Conservation (phyloP, 2,113 vertebrate species). For the Lophura nycthemera region DNA sequence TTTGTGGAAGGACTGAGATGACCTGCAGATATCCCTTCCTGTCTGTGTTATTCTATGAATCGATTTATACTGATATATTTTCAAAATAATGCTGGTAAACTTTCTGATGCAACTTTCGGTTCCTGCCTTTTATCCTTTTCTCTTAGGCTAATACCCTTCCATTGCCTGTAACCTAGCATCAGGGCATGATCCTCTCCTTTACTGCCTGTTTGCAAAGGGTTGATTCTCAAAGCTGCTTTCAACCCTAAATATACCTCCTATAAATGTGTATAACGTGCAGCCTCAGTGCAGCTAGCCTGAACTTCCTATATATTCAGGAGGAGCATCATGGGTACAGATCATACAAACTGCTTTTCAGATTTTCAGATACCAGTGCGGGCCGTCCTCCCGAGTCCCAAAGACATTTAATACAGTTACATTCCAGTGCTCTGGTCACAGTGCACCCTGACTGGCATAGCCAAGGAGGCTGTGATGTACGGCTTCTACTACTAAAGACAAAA, state of each 20-base stretch:
- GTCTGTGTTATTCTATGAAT: background rate
- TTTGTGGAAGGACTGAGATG: background rate
- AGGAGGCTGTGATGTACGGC: background rate
- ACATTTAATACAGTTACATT: background rate
- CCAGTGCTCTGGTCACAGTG: background rate
- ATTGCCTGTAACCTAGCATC: background rate
- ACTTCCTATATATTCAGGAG: background rate
- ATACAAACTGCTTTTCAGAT: background rate
- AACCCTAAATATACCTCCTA: background rate
- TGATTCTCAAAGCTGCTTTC: background rate
- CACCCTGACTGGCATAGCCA: background rate
- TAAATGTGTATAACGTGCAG: background rate
- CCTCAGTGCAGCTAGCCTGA: background rate
- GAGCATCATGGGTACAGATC: background rate
- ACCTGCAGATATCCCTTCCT: background rate
- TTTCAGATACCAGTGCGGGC: background rate
- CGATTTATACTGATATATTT: background rate
- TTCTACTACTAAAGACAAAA: too few relatives aligned
- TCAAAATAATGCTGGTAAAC: background rate
- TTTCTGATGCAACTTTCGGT: background rate
- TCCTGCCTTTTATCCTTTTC: background rate
- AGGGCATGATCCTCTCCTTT: background rate
- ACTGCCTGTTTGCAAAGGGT: background rate
- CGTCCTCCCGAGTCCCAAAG: background rate
- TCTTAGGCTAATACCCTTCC: background rate